Percentiles rank a stretch among this genome's conserved stretches.
Conservation (phyloP, 2,797 vertebrate species). For the Catharus ustulatus region DNA sequence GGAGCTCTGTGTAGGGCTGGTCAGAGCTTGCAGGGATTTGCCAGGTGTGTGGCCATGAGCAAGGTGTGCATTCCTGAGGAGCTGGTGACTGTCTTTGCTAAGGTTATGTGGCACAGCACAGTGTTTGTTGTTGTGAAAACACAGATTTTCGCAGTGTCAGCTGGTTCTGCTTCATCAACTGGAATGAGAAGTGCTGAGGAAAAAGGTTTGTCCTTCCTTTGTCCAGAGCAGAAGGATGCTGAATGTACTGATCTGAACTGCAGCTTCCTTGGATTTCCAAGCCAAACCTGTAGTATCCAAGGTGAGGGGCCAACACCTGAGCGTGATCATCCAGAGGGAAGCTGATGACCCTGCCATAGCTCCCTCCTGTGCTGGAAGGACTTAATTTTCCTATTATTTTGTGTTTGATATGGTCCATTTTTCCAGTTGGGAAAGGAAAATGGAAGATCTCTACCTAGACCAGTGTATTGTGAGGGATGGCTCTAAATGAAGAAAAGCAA, state of each 20-base stretch:
- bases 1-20: not conserved
- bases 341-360: rapidly evolving
- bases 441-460: not conserved
- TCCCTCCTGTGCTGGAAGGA: rapidly evolving
- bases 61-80: not conserved
- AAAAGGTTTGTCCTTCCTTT: not conserved
- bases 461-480: not conserved
- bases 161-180: not conserved
- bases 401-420: not conserved
- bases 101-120: not conserved
- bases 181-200: not conserved
- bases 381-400: not conserved
- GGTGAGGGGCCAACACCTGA: not conserved
- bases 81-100: not conserved
- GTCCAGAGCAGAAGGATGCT: not conserved
- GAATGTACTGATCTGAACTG: not conserved
- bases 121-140: not conserved
- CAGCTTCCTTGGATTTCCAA: not conserved
- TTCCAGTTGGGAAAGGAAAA: not conserved
- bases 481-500: not conserved
- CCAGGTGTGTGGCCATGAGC: not conserved
- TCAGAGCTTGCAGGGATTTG: not conserved
- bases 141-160: not conserved
- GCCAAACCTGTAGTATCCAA: not conserved
- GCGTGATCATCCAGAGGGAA: not conserved